These are phyloP conservation scores for Cotesia vestalis DNA, from an alignment of 1,140 invertebrate species.

Conservation along the genomic window DNA sequence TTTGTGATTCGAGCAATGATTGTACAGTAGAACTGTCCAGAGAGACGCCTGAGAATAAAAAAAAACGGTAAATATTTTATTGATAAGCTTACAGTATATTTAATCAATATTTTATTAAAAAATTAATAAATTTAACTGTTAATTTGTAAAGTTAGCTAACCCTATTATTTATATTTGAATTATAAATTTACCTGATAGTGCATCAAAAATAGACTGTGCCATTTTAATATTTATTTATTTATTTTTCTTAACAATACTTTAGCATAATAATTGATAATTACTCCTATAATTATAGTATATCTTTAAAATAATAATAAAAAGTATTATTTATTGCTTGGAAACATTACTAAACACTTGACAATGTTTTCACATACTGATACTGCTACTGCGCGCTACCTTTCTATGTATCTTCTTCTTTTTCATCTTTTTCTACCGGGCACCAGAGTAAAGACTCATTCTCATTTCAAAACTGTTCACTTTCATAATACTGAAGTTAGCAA, in stretches of 20 bases:
- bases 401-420: too few species aligned
- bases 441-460: too few species aligned
- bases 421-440: too few species aligned
- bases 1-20: conserved; percentile 60
- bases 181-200: conserved; percentile 55
- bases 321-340: neutral
- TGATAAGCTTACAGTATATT: conserved; percentile 1
- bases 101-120: neutral
- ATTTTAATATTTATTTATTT: conserved; percentile 34
- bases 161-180: conserved; percentile 34
- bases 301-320: neutral
- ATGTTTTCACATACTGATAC: conserved; percentile 2
- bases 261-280: neutral
- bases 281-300: neutral
- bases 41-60: conserved; percentile 53
- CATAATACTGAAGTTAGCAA: too few species aligned
- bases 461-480: too few species aligned
- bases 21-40: conserved; percentile 61
- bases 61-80: conserved; percentile 14
- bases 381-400: too few species aligned
- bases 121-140: too few species aligned
- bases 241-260: neutral
- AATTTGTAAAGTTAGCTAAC: conserved; percentile 39
- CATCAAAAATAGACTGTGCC: conserved; percentile 62
- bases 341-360: conserved; percentile 4